Base-by-base conservation (phyloP, 2,113 vertebrate genomes). In the Tapirus terrestris region DNA sequence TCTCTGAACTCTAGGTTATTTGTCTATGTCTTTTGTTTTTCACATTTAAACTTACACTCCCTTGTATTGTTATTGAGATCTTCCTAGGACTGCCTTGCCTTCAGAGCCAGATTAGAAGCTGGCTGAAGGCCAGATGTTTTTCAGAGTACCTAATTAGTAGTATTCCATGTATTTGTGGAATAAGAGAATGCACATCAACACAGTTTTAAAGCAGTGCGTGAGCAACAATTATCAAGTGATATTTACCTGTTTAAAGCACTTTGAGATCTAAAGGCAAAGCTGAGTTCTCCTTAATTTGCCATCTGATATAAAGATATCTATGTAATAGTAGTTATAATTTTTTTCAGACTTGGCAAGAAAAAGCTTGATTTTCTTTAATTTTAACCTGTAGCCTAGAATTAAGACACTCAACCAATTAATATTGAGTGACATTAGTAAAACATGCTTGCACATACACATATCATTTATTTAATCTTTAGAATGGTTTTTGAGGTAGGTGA, bases 371-470 rank as follows among this genome's bases (percentile, higher is more conserved):
- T 95, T 95, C 39, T 88, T 84, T 91, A 13, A 72, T 39, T 33
- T 77, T 95, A 96, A 86, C 17, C 29, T 91, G 5, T 80, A 83
- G 29, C 13, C 63, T 91, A 97, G 36, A 85, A 70, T 88, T 67
- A 92, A 84, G 83, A 96, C 85, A 92, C 89, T 76, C 17, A 94
- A 33, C 48, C 39, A 86, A 1, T 70, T 63, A 80, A 79, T 95
- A 56, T 21, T 68, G n/a, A 94, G 8, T 76, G 23, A 60, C 27
- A 75, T 93, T 90, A 80, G 23, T 83, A 75, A 91, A 96, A 86
- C 4, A 33, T 73, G 11, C 6, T 60, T 87, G 6, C 87, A 56
- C 39, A 72, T 63, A 91, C 5, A 48, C 56, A 51, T 84, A 51
- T 63, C 48, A 53, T 60, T 67, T 93, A n/a, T 84, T 85, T 70